Conservation (phyloP, 2,113 vertebrate genomes). For the Rhombomys opimus region DNA sequence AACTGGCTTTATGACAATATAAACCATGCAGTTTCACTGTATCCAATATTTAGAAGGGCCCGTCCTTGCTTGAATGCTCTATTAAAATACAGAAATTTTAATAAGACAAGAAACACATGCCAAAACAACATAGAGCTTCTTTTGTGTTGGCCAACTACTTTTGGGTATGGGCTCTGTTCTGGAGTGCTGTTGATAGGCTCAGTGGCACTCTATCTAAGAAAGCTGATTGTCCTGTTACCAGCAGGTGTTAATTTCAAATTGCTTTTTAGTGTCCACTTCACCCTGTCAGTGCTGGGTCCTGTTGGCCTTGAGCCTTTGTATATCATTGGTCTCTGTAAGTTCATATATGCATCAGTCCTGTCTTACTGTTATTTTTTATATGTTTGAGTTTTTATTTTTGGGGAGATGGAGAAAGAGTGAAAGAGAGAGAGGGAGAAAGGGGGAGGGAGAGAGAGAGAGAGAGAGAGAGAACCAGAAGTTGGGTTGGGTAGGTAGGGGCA, state of each 20-base stretch:
- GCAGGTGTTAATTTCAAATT: neutral
- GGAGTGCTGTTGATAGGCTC: neutral
- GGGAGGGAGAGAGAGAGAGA: neutral
- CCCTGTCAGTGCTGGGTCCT: too few relatives aligned
- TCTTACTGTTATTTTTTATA: neutral
- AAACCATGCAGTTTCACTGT: neutral
- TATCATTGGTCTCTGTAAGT: neutral
- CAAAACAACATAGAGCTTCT: neutral
- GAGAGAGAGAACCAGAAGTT: neutral
- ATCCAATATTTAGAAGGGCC: neutral
- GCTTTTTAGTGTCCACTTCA: neutral
- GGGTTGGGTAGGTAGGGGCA: neutral
- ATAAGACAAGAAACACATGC: neutral
- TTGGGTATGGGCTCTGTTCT: neutral
- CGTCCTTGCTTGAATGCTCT: neutral
- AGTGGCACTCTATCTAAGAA: neutral
- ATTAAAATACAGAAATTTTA: neutral
- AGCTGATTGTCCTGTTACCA: neutral
- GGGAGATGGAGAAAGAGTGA: neutral
- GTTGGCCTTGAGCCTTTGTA: neutral
- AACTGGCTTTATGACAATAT: neutral
- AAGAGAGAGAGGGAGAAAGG: neutral
- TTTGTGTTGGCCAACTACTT: neutral
- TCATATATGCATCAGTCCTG: neutral
- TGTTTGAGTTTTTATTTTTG: neutral